Evolutionary conservation across 2,113 vertebrate species (phyloP), one percentile per base, ranked within the genome.

Genomic region (Holacanthus passer): DNA sequence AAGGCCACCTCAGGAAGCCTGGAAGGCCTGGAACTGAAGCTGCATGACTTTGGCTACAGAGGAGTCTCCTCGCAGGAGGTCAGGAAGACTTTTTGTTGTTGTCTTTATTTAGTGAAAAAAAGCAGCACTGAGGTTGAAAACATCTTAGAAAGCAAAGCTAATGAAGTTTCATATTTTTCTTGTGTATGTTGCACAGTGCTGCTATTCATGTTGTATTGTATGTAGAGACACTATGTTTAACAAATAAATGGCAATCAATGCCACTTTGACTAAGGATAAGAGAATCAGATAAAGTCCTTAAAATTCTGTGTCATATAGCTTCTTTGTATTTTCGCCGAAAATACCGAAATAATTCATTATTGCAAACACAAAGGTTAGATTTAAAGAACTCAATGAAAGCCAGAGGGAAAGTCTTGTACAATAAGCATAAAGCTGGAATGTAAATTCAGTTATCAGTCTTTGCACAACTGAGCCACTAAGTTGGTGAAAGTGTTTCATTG

Each of bases 1-100:
- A 94, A 91, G 70, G 92, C 91, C 43, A 96, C 95, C 0, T 93
- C 94, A 0, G 95, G 95, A 32, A 94, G 87, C 74, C 77, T 95
- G 73, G 93, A 95, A 29, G 91, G 93, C 19, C 90, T 96, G 82
- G 94, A 96, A 27, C 85, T 84, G 73, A 95, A 94, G 68, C 90
- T 96, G 60, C 95, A 96, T 7, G 95, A 96, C 85, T 95, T 96
- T 73, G 95, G 95, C 79, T 95, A 95, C 89, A 91, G 95, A 88
- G 95, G 95, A 19, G 95, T 95, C 7, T 96, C 95, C 1, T 96
- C 95, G 14, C 95, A 96, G 64, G 95, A 96, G 95, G 94, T 95
- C 45, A 81, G 77, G 1, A 64, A 24, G 4, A 62, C 13, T 71
- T 29, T 59, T 2, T 27, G 22, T 37, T 37, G 1, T 2, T 29